These are phyloP conservation scores for Anarhynchus alexandrinus DNA, from an alignment of 2,113 vertebrate species.

Conservation along the genomic window DNA sequence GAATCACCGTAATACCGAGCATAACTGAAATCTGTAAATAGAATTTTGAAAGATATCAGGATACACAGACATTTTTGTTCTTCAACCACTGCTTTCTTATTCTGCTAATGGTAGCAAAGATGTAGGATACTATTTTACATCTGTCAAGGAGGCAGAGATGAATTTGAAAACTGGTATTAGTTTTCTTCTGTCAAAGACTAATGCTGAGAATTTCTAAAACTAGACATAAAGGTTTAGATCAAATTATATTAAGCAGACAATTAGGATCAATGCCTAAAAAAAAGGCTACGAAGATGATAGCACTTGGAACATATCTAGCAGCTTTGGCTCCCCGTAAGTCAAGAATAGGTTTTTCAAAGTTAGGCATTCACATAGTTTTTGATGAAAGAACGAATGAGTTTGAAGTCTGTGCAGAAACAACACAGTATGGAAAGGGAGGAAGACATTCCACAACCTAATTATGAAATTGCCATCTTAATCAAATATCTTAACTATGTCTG, in stretches of 20 bases:
- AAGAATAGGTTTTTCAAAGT: not conserved
- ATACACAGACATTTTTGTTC: not conserved
- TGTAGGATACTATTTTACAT: not conserved
- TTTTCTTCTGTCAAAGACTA: not conserved
- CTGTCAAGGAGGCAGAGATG: not conserved
- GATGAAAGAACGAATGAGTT: not conserved
- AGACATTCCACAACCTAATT: not conserved
- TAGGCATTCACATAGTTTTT: not conserved
- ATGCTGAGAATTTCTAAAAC: not conserved
- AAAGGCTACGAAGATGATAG: not conserved
- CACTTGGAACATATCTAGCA: not conserved
- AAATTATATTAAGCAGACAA: not conserved
- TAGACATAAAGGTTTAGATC: not conserved
- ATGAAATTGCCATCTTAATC: not conserved
- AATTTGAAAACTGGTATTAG: not conserved
- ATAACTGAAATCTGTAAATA: constrained; percentile 69
- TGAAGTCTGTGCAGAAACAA: not conserved
- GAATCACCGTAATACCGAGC: constrained; percentile 76
- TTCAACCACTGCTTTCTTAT: not conserved
- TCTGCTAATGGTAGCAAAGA: not conserved
- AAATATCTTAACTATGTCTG: not conserved
- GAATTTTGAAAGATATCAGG: constrained; percentile 12
- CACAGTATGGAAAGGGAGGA: not conserved
- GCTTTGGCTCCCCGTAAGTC: not conserved
- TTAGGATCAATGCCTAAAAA: not conserved